Evolutionary conservation across 2,113 vertebrate species (phyloP).

Genomic region (Eptesicus fuscus): DNA sequence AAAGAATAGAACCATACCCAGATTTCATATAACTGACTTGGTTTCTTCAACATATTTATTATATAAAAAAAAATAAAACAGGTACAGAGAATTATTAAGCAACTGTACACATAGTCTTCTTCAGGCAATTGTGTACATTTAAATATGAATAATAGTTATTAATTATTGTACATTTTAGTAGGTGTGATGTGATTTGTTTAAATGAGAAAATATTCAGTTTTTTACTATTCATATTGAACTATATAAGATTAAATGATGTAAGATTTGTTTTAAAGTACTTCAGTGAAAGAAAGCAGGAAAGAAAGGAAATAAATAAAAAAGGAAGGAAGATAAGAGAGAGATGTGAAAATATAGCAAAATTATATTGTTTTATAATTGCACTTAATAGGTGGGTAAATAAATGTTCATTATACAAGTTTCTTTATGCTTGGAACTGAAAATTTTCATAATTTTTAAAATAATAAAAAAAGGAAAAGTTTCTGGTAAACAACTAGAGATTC

Average conservation of each 20-base stretch:
- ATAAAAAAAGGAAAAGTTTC: background rate
- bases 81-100: background rate
- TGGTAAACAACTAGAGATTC: background rate
- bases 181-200: background rate
- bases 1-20: background rate
- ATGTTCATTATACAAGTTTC: background rate
- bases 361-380: background rate
- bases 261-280: background rate
- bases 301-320: background rate
- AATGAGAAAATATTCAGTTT: background rate
- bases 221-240: background rate
- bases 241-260: background rate
- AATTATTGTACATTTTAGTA: background rate
- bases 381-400: background rate
- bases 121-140: background rate
- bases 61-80: background rate
- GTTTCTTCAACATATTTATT: background rate
- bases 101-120: background rate
- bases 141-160: background rate
- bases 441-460: background rate
- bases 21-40: background rate
- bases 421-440: background rate
- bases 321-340: background rate
- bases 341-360: background rate
- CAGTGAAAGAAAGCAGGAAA: background rate